Conservation (phyloP, 2,113 vertebrate species). For the Hippolais icterina region DNA sequence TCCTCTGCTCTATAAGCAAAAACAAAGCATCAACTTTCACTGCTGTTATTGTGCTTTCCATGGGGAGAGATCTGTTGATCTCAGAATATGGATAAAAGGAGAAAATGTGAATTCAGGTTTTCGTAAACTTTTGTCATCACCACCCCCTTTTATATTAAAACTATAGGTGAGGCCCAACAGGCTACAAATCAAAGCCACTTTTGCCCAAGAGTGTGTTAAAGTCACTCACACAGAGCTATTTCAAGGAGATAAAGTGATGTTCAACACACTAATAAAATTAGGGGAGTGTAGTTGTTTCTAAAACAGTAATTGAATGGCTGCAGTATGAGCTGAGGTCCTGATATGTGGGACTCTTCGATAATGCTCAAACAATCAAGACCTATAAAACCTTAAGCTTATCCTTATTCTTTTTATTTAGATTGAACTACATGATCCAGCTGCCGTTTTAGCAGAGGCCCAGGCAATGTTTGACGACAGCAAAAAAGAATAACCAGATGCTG, state of each 20-base stretch:
- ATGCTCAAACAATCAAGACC: neutral
- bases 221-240: neutral
- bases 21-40: neutral
- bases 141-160: neutral
- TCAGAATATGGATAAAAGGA: neutral
- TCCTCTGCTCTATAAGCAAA: neutral
- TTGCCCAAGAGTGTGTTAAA: neutral
- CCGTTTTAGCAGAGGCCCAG: conserved; percentile 71
- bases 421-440: conserved; percentile 75
- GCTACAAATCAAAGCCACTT: neutral
- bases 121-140: neutral
- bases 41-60: neutral
- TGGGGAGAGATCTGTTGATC: neutral
- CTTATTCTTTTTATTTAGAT: conserved; percentile 68
- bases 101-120: neutral
- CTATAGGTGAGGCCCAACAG: neutral
- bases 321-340: neutral
- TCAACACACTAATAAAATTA: neutral
- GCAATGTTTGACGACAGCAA: conserved; percentile 23
- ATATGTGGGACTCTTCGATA: neutral
- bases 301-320: neutral
- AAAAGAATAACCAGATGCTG: neutral
- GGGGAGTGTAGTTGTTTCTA: neutral
- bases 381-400: neutral
- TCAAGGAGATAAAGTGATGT: neutral